Evolutionary conservation across 2,797 vertebrate species (phyloP).

Genomic region (Chloroceryle inda): DNA sequence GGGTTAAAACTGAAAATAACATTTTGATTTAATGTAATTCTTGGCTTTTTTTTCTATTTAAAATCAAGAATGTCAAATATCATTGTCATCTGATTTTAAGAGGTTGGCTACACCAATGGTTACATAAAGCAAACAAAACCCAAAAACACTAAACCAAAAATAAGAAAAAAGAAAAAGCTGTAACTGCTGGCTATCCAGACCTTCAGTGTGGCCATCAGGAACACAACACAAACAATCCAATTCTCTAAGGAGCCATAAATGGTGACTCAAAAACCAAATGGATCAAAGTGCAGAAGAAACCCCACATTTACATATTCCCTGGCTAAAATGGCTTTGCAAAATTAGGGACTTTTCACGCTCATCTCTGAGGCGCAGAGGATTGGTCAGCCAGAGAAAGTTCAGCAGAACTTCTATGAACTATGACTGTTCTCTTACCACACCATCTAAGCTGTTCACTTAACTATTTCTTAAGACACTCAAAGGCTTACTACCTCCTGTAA

Average conservation of each 20-base stretch:
- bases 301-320: not conserved
- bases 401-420: not conserved
- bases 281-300: not conserved
- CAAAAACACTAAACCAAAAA: not conserved
- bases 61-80: not conserved
- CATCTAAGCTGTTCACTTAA: not conserved
- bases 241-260: not conserved
- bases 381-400: not conserved
- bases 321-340: constrained; percentile 36
- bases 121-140: not conserved
- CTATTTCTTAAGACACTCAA: not conserved
- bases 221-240: not conserved
- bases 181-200: not conserved
- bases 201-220: not conserved
- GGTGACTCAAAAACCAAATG: not conserved
- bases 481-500: not conserved
- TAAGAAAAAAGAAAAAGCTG: not conserved
- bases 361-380: not conserved
- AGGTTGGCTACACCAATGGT: not conserved
- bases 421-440: constrained; percentile 3
- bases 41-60: not conserved
- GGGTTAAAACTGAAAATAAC: not conserved
- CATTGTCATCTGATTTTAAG: not conserved
- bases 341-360: not conserved
- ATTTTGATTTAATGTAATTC: not conserved